Evolutionary conservation across 2,797 vertebrate species (phyloP), one percentile per base, ranked within the genome.

Genomic region (Helostoma temminkii): DNA sequence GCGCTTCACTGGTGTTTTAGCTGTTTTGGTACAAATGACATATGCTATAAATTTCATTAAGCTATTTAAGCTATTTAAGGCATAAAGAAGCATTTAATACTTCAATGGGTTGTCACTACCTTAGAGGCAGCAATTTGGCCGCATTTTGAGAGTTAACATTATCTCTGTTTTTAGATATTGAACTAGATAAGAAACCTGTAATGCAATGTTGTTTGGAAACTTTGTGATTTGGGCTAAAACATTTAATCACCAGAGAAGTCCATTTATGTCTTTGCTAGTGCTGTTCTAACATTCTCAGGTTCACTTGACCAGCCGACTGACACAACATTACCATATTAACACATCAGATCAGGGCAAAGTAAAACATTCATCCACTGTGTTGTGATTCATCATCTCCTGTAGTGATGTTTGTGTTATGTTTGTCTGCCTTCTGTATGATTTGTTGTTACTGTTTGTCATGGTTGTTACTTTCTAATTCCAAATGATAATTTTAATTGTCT

Each of bases 281-380:
- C 22, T 12, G 60, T 54, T 56, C 15, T 63, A 52, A 54, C 45
- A 57, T 66, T 56, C 56, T 79, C 48, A 68, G 46, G 67, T 74
- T 82, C 32, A 50, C 18, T 52, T 72, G 50, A 80, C 73, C 52
- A 70, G 79, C 52, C 52, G 26, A 69, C 47, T 47, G 52, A 81
- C 50, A 60, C n/a, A 66, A 24, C 4, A 21, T 56, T n/a, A 52
- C 49, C 32, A 49, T 24, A 26, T 32, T 4, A 34, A 4, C 7
- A 22, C 65, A 30, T 55, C 47, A 72, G 42, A 37, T 75, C 16
- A 28, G 39, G 15, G 36, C 22, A 48, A 34, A 26, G 25, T 54
- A 2, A 26, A 1, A 10, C 11, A 30, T 70, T 55, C 9, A 37
- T 50, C 52, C 16, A 24, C 19, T 54, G 9, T 46, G 18, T 73